These are phyloP conservation scores for Apogon talboti DNA, from an alignment of 2,797 vertebrate species.

Conservation along the genomic window DNA sequence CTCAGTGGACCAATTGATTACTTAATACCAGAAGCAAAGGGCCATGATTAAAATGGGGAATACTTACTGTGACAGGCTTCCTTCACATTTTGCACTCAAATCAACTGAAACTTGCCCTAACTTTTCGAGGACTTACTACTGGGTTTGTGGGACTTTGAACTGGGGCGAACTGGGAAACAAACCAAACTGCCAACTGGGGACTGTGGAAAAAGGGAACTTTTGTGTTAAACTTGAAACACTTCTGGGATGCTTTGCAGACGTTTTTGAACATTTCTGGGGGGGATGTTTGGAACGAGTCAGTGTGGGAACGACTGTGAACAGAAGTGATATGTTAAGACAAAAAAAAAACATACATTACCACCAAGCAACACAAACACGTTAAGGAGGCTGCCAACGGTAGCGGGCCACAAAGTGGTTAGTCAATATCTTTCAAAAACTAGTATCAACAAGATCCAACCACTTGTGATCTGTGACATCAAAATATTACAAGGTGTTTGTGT, in stretches of 20 bases:
- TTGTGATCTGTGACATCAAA: rapidly evolving
- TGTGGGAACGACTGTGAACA: slow-evolving; percentile 65
- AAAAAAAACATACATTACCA: slow-evolving; percentile 13
- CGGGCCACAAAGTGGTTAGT: background rate
- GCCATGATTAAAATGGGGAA: slow-evolving; percentile 72
- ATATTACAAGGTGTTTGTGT: rapidly evolving
- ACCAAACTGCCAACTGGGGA: slow-evolving; percentile 64
- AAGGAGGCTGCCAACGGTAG: background rate
- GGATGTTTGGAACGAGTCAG: slow-evolving; percentile 68
- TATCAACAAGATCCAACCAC: background rate
- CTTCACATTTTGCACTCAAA: slow-evolving; percentile 79
- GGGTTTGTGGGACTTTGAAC: slow-evolving; percentile 53
- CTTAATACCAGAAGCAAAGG: slow-evolving; percentile 51
- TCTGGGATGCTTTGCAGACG: slow-evolving; percentile 86
- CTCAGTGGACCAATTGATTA: slow-evolving; percentile 37
- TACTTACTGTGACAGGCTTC: slow-evolving; percentile 82
- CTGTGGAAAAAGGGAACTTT: slow-evolving; percentile 64
- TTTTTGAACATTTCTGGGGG: slow-evolving; percentile 69
- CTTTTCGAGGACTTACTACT: slow-evolving; percentile 45
- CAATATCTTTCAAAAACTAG: background rate
- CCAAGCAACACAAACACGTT: slow-evolving; percentile 6
- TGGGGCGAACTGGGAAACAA: slow-evolving; percentile 49
- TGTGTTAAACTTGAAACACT: slow-evolving; percentile 81
- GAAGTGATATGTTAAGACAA: slow-evolving; percentile 55
- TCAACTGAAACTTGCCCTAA: slow-evolving; percentile 47